Conservation (phyloP, 2,888 invertebrate species). For the Cataglyphis cursor region DNA sequence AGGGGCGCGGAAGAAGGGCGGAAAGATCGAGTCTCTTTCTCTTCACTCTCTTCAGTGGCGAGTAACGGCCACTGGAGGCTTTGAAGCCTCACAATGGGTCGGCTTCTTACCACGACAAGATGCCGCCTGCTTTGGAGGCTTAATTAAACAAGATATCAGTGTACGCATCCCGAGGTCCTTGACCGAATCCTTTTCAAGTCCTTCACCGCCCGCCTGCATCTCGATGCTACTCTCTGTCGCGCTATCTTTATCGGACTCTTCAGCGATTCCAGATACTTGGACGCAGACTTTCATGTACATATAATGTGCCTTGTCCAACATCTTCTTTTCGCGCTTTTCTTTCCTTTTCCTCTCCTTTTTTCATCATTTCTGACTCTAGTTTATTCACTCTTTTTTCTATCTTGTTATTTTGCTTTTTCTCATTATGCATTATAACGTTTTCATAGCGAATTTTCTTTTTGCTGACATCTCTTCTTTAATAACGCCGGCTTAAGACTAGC, state of each 20-base stretch:
- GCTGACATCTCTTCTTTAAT: constrained; percentile 35
- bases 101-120: constrained; percentile 72
- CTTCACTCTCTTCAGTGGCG: constrained; percentile 51
- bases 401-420: background rate
- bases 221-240: constrained; percentile 20
- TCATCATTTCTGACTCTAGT: background rate
- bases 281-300: constrained; percentile 55
- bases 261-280: constrained; percentile 49
- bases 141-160: constrained; percentile 81
- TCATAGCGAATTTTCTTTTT: background rate
- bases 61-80: constrained; percentile 61
- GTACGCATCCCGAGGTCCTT: constrained; percentile 53
- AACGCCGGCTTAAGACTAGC: constrained; percentile 24
- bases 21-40: constrained; percentile 39
- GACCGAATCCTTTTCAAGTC: constrained; percentile 65
- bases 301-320: constrained; percentile 46
- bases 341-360: constrained; percentile 16
- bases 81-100: constrained; percentile 69
- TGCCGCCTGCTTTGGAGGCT: constrained; percentile 69
- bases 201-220: constrained; percentile 31
- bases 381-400: constrained; percentile 8
- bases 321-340: background rate
- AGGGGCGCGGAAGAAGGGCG: constrained; percentile 13
- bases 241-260: constrained; percentile 45
- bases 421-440: constrained; percentile 4